phyloP scores from a whole-genome alignment of 1,140 invertebrate genomes.

The Drosophila auraria region DNA sequence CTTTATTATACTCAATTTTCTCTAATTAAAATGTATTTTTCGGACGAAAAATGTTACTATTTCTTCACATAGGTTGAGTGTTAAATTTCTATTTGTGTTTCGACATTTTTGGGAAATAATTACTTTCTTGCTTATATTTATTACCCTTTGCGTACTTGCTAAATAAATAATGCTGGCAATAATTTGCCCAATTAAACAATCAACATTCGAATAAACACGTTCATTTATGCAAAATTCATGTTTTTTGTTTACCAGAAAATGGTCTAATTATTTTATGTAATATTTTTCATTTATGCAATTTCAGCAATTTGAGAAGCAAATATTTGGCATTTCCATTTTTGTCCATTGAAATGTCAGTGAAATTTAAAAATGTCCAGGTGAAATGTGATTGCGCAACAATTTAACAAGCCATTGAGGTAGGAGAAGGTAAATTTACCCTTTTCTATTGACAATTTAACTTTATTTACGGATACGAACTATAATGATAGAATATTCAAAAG shows the following conservation, averaged over 20 bases:
- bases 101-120: conserved; percentile 4
- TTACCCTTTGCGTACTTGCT: conserved; percentile 11
- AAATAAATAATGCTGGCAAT: conserved; percentile 46
- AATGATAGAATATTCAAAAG: background rate
- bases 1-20: too few relatives aligned
- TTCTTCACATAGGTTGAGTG: background rate
- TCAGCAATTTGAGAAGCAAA: conserved; percentile 23
- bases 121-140: conserved; percentile 16
- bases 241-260: conserved; percentile 20
- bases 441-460: background rate
- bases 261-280: conserved; percentile 47
- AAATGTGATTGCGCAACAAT: conserved; percentile 43
- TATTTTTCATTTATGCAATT: conserved; percentile 41
- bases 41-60: background rate
- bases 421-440: background rate
- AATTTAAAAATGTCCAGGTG: conserved; percentile 24
- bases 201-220: conserved; percentile 36
- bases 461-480: background rate
- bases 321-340: conserved; percentile 7
- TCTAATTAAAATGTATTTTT: background rate
- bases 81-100: background rate
- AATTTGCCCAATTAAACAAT: conserved; percentile 54
- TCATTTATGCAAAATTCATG: conserved; percentile 12
- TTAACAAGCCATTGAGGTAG: conserved; percentile 11
- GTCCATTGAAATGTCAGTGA: background rate